Conservation (phyloP, 2,113 vertebrate genomes). For the Amazona guildingii region DNA sequence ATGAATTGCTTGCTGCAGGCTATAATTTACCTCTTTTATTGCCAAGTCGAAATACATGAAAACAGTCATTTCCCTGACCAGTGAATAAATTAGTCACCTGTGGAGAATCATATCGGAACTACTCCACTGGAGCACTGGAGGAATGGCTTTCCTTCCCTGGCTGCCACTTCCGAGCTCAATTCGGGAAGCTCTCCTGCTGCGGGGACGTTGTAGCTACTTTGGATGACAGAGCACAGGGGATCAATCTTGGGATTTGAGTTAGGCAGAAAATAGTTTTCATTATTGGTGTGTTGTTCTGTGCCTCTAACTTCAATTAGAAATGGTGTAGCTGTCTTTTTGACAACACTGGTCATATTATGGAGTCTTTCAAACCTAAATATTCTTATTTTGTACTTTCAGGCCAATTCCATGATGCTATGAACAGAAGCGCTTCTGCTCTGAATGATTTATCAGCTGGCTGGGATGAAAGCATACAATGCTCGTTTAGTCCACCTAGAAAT, state of each 20-base stretch:
- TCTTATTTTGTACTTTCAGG: conserved; percentile 35
- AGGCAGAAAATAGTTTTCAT: neutral
- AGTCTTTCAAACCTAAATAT: neutral
- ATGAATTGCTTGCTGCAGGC: neutral
- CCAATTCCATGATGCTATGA: conserved; percentile 16
- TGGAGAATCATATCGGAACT: neutral
- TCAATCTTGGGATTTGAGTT: neutral
- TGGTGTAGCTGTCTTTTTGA: neutral
- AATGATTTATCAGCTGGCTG: conserved; percentile 44
- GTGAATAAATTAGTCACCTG: neutral
- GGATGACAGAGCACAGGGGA: neutral
- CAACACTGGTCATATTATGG: rapidly evolving
- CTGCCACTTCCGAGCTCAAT: neutral
- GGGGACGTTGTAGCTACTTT: neutral
- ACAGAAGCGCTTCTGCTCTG: conserved; percentile 45
- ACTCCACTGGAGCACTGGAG: neutral
- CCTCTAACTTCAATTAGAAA: neutral
- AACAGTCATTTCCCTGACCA: neutral
- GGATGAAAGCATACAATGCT: conserved; percentile 62
- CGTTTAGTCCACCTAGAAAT: conserved; percentile 58
- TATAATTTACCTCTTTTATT: neutral
- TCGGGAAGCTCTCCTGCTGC: neutral
- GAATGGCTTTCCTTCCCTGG: neutral
- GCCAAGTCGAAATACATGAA: neutral
- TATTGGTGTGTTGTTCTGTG: neutral